Base-by-base conservation (phyloP, 1,140 invertebrate species). In the Bradysia coprophila region DNA sequence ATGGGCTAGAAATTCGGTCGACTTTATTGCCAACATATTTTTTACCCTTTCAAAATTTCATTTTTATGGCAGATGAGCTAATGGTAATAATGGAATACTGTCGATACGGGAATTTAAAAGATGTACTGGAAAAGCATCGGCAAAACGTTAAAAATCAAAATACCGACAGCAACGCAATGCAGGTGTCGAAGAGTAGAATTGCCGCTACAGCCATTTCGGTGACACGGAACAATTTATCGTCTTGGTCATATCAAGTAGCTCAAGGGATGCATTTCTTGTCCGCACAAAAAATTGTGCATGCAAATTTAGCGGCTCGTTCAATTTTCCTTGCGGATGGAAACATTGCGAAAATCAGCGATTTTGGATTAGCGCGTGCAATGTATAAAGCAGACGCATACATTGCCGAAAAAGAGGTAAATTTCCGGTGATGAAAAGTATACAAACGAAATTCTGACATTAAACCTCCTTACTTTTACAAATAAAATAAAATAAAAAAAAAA, bases 291-390 rank as follows among this genome's bases (percentile, higher is more conserved):
- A 76, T 83, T 55, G 85, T 93, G n/a, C 89, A 93, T 62, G 63
- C 87, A 34, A 87, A 93, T 64, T 67, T 92, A 36, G 87, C 87
- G n/a, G 85, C 86, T 13, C 69, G 88, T 52, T 92, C 92, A 61
- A 88, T 94, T 51, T 63, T 93, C 11, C 61, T 93, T 4, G 72
- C 80, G 23, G 69, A 72, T 2, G 69, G 71, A 51, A 69, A 81
- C 54, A 81, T 87, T 69, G 85, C 81, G 0, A 93, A 91, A 71
- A 89, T 91, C 33, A 87, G 81, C 58, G 87, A 93, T 59, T 92
- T 93, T 71, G 88, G 88, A n/a, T 61, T 93, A 15, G 90, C 86
- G 1, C 68, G 88, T 49, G 81, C 79, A 4, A 34, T 34, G 32
- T 4, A 34, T 34, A 34, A 34, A 34, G 13, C 11, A 3, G 32